A percentile compares a stretch with the other conserved stretches of the same genome.
Evolutionary conservation across 2,797 vertebrate species (phyloP).

Genomic region (Orestias chungarensis): DNA sequence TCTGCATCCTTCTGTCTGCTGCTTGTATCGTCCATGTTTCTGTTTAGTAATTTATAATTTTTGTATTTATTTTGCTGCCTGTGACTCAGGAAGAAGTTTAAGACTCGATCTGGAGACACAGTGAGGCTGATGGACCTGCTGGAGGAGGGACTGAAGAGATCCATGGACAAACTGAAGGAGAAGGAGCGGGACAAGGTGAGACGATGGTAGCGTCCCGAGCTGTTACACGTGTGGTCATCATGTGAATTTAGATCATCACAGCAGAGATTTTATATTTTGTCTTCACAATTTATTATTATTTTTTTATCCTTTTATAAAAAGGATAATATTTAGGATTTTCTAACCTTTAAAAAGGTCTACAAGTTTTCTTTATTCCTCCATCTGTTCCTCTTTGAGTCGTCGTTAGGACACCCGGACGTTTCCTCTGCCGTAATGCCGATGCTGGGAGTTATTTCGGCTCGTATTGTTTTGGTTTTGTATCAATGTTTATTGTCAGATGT

Average conservation of each 20-base stretch:
- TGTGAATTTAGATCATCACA: too few species aligned
- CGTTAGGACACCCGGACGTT: background rate
- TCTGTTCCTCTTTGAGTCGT: background rate
- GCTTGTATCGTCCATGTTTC: background rate
- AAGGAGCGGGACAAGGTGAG: conserved; percentile 95
- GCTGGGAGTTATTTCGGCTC: background rate
- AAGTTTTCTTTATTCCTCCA: background rate
- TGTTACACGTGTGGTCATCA: too few species aligned
- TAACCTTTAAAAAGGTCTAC: background rate
- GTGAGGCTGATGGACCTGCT: conserved; percentile 93
- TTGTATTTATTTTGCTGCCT: background rate
- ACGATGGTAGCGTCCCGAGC: background rate
- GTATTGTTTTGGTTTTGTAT: background rate
- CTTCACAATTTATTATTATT: too few species aligned
- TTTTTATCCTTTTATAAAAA: too few species aligned
- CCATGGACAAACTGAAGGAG: conserved; percentile 97
- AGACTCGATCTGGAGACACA: conserved; percentile 94
- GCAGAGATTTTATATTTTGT: too few species aligned
- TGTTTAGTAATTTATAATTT: too few species aligned
- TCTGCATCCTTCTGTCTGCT: background rate
- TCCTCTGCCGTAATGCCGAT: background rate
- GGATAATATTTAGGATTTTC: background rate
- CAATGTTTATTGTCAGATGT: conserved; percentile 7
- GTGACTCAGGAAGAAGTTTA: conserved; percentile 92
- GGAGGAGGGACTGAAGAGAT: conserved; percentile 92